Evolutionary conservation across 2,888 invertebrate genomes (phyloP).

Genomic region (Ferrisia virgata): DNA sequence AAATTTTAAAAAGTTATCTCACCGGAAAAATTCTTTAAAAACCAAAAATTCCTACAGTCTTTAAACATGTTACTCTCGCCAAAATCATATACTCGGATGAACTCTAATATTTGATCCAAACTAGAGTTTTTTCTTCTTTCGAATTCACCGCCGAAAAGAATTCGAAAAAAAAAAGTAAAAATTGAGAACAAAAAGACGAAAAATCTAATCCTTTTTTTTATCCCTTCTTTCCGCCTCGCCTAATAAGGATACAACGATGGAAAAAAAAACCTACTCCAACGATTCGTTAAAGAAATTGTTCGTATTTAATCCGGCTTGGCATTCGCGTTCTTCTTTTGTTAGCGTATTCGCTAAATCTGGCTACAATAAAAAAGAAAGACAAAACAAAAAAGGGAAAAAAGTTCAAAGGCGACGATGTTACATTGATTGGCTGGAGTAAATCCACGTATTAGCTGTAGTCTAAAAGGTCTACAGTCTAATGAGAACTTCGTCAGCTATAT

Average conservation of each 20-base stretch:
- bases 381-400: not conserved
- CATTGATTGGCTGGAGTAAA: not conserved
- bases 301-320: not conserved
- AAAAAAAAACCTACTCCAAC: not conserved
- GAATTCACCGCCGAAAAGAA: not conserved
- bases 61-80: no score
- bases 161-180: not conserved
- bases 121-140: not conserved
- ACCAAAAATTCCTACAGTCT: no score
- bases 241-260: not conserved
- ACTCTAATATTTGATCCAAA: not conserved
- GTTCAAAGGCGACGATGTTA: not conserved
- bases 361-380: no score
- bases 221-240: not conserved
- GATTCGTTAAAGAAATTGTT: not conserved
- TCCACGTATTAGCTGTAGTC: not conserved
- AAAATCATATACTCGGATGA: no score
- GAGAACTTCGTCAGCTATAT: no score
- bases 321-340: not conserved
- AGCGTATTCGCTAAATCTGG: not conserved
- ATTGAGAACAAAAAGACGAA: not conserved
- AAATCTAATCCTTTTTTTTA: not conserved
- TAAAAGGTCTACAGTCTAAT: no score
- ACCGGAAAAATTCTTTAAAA: no score
- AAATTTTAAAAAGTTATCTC: no score